A percentile compares a stretch with the other conserved stretches of the same genome.
phyloP scores from a whole-genome alignment of 1,140 invertebrate genomes.

The Anastrepha obliqua region DNA sequence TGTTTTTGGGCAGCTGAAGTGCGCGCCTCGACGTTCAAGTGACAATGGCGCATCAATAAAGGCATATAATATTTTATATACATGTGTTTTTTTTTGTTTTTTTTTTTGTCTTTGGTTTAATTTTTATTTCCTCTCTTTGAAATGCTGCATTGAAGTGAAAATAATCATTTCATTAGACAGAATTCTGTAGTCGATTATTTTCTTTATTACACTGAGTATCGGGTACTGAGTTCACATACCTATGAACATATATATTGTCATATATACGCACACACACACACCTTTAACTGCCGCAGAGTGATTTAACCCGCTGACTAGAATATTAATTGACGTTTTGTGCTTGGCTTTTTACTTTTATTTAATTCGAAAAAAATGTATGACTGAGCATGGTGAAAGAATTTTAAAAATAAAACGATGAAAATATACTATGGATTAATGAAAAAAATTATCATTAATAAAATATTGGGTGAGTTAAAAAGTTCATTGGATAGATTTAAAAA shows the following conservation, averaged over 20 bases:
- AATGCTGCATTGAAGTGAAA: slow-evolving; percentile 18
- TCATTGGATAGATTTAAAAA: too few species aligned
- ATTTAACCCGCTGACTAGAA: neutral
- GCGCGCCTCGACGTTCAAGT: neutral
- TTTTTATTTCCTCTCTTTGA: neutral
- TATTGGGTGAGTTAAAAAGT: too few species aligned
- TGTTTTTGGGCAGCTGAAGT: slow-evolving; percentile 12
- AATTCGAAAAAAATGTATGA: neutral
- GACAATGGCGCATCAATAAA: slow-evolving; percentile 42
- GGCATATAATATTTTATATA: neutral
- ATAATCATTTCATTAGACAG: neutral
- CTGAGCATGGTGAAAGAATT: too few species aligned
- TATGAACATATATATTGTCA: too few species aligned
- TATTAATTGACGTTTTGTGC: neutral
- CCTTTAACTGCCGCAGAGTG: slow-evolving; percentile 1
- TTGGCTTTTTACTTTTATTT: neutral
- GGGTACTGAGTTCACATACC: neutral
- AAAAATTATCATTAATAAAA: too few species aligned
- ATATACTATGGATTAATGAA: too few species aligned
- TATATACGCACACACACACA: neutral
- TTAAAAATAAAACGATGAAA: too few species aligned
- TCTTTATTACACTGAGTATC: neutral
- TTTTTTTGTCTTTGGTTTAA: slow-evolving; percentile 31
- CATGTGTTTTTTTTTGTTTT: neutral
- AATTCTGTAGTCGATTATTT: neutral